Conservation (phyloP, 2,888 invertebrate genomes). For the Piscicola geometra region DNA sequence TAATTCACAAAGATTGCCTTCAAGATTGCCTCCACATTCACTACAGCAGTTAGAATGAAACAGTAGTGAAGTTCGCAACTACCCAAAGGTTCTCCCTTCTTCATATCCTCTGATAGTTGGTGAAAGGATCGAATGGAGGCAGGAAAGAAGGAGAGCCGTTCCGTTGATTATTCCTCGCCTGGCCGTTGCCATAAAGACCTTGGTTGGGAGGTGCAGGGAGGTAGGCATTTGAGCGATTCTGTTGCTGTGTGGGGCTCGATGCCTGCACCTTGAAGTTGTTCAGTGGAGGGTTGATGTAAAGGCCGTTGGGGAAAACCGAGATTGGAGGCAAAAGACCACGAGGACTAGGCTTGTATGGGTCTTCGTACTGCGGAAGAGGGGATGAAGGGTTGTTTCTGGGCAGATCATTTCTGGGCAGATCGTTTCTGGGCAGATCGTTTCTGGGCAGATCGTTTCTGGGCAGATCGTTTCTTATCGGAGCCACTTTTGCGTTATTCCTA, state of each 20-base stretch:
- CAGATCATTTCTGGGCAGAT: background rate
- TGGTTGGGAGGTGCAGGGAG: too few species aligned
- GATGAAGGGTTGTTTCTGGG: background rate
- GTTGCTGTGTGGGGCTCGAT: background rate
- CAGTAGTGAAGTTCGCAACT: too few species aligned
- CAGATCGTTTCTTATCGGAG: background rate
- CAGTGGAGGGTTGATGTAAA: background rate
- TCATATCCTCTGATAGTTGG: background rate
- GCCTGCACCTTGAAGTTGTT: background rate
- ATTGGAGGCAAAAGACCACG: background rate
- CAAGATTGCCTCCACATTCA: too few species aligned
- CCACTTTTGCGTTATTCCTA: background rate
- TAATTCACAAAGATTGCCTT: too few species aligned
- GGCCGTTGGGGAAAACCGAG: background rate
- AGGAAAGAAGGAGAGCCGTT: background rate
- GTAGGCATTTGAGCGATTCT: too few species aligned
- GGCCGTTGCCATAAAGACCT: too few species aligned
- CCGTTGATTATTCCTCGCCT: too few species aligned
- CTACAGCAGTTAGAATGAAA: too few species aligned
- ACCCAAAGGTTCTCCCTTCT: too few species aligned
- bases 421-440: too few species aligned
- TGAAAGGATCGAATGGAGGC: slow-evolving; percentile 10
- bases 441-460: too few species aligned
- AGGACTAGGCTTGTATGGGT: background rate
- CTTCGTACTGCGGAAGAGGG: background rate